phyloP scores from a whole-genome alignment of 2,113 vertebrate genomes.

The Crocuta crocuta region DNA sequence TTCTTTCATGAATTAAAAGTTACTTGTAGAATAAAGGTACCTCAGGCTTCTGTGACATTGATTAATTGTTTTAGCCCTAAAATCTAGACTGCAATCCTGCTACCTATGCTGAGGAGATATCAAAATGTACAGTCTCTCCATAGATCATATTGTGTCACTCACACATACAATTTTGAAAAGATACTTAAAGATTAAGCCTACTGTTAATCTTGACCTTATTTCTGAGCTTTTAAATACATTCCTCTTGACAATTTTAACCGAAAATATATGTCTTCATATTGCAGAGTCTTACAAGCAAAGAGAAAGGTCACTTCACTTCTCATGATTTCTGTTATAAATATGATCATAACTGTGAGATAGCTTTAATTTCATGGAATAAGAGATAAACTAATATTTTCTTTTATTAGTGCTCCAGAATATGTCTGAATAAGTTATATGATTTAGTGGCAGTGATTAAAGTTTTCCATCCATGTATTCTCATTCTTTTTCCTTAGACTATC shows the following conservation, averaged over 20 bases:
- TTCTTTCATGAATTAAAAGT: slow-evolving; percentile 4
- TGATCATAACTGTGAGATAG: not conserved
- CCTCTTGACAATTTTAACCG: not conserved
- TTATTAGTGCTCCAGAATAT: not conserved
- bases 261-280: not conserved
- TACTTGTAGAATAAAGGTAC: not conserved
- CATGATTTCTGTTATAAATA: not conserved
- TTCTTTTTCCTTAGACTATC: not conserved
- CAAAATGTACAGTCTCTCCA: not conserved
- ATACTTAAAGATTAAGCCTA: not conserved
- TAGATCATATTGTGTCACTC: not conserved
- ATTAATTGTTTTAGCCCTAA: not conserved
- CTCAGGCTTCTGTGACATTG: not conserved
- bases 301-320: not conserved
- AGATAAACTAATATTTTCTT: slow-evolving; percentile 34
- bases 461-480: not conserved
- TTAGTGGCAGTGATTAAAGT: not conserved
- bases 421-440: not conserved
- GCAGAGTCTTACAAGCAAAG: not conserved
- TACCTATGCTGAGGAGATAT: not conserved
- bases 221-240: not conserved
- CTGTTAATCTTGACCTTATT: slow-evolving; percentile 25
- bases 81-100: slow-evolving; percentile 2
- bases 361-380: slow-evolving; percentile 22
- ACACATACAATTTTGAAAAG: not conserved